Evolutionary conservation across 2,113 vertebrate genomes (phyloP).

Genomic region (Chaetops frenatus): DNA sequence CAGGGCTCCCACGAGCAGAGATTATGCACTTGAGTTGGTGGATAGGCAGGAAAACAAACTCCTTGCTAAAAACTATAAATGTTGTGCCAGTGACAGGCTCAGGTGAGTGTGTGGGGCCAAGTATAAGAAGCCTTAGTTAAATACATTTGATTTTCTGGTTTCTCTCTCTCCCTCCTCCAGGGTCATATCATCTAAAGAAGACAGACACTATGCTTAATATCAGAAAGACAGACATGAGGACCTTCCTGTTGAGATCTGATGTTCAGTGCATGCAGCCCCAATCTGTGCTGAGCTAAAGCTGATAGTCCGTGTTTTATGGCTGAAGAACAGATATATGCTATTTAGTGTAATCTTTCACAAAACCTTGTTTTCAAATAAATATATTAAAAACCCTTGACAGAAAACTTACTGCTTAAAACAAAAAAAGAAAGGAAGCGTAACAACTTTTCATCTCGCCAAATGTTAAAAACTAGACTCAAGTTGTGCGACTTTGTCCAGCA

Average conservation of each 20-base stretch:
- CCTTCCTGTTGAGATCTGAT: slow-evolving; percentile 19
- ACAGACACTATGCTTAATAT: slow-evolving; percentile 23
- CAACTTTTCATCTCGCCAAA: not conserved
- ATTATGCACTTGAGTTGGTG: not conserved
- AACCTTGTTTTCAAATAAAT: slow-evolving; percentile 78
- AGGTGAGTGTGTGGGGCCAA: not conserved
- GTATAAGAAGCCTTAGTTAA: not conserved
- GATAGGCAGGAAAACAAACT: not conserved
- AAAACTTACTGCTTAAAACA: not conserved
- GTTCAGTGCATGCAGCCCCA: slow-evolving; percentile 59
- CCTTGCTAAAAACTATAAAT: not conserved
- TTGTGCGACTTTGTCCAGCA: not conserved
- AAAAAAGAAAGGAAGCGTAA: not conserved
- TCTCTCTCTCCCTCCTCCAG: slow-evolving; percentile 13
- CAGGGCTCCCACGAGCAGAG: not conserved
- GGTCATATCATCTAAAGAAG: slow-evolving; percentile 36
- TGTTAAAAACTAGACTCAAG: not conserved
- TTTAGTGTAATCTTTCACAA: slow-evolving; percentile 73
- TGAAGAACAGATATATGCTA: slow-evolving; percentile 60
- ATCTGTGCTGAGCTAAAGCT: slow-evolving; percentile 54
- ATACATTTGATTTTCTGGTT: not conserved
- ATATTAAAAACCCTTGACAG: slow-evolving; percentile 68
- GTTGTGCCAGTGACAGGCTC: not conserved
- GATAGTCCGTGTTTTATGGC: slow-evolving; percentile 49
- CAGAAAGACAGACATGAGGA: slow-evolving; percentile 42